Evolutionary conservation across 2,113 vertebrate species (phyloP).

Genomic region (Neolamprologus cancellatus): DNA sequence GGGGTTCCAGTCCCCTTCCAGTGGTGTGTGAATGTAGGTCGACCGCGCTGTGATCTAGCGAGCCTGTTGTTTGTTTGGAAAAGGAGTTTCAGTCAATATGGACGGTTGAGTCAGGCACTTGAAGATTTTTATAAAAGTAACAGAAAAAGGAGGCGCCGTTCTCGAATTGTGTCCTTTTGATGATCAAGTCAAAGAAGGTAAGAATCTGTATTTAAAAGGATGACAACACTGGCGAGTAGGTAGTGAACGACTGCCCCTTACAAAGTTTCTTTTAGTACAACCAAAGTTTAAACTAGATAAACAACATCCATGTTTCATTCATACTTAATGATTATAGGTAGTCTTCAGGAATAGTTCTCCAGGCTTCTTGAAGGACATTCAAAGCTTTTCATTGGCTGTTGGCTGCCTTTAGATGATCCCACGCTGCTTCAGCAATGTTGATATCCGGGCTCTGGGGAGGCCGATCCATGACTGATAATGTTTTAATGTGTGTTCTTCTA

Average conservation of each 20-base stretch:
- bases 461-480: background rate
- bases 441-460: background rate
- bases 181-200: background rate
- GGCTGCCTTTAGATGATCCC: background rate
- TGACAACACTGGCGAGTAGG: background rate
- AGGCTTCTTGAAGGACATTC: background rate
- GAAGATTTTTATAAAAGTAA: background rate
- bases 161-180: background rate
- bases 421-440: background rate
- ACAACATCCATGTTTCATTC: background rate
- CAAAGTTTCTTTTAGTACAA: background rate
- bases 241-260: background rate
- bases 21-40: constrained; percentile 60
- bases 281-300: background rate
- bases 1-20: constrained; percentile 38
- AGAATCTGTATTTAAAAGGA: background rate
- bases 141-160: background rate
- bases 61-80: constrained; percentile 30
- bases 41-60: constrained; percentile 23
- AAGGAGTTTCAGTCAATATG: constrained; percentile 3
- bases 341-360: background rate
- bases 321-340: background rate
- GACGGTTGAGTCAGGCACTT: background rate
- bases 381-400: background rate
- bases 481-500: background rate